Evolutionary conservation across 2,888 invertebrate genomes (phyloP).

Genomic region (Crocallis elinguaria): DNA sequence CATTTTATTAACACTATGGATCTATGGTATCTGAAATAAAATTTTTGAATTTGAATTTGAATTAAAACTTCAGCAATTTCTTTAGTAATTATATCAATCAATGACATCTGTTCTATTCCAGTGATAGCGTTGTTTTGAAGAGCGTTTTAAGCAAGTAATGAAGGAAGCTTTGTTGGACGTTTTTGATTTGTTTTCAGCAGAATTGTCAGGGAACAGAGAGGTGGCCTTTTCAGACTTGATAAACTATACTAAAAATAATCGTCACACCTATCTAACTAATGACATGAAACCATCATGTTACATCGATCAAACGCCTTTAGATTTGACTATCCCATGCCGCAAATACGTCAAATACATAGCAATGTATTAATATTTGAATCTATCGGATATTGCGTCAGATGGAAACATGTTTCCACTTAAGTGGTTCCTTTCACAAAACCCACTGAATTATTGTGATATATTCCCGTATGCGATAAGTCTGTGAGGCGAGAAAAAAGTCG

Average conservation of each 20-base stretch:
- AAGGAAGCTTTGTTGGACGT: slow-evolving; percentile 36
- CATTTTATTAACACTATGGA: no score
- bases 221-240: not conserved
- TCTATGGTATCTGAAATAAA: no score
- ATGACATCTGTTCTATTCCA: slow-evolving; percentile 3
- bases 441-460: slow-evolving; percentile 8
- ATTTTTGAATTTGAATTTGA: not conserved
- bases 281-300: not conserved
- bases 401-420: slow-evolving; percentile 7
- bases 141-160: slow-evolving; percentile 38
- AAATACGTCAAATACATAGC: not conserved
- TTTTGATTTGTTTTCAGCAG: slow-evolving; percentile 36
- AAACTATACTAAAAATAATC: slow-evolving; percentile 10
- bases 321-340: not conserved
- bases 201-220: slow-evolving; percentile 21
- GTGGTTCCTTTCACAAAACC: slow-evolving; percentile 13
- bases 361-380: slow-evolving; percentile 6
- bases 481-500: slow-evolving; percentile 1
- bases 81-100: not conserved
- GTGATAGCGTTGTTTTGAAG: slow-evolving; percentile 36
- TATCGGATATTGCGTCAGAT: slow-evolving; percentile 16
- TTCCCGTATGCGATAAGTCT: not conserved
- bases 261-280: not conserved
- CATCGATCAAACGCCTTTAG: not conserved
- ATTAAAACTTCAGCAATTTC: not conserved